A percentile compares a stretch with the other conserved stretches of the same genome.
Conservation (phyloP, 2,888 invertebrate genomes). For the Malthinus flaveolus region DNA sequence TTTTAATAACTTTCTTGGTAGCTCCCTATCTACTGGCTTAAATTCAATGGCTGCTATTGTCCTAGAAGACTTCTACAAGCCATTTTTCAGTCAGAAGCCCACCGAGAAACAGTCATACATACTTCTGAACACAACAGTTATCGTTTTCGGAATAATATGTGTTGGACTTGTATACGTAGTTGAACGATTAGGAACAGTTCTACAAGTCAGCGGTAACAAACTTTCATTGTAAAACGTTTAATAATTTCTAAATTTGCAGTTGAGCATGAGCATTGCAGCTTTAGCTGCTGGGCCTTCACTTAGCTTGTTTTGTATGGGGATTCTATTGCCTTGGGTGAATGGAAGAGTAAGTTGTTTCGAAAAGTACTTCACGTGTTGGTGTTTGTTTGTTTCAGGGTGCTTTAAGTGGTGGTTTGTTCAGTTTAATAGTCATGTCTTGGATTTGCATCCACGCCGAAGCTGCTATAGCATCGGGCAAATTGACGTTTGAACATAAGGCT, state of each 20-base stretch:
- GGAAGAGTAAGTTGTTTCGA: constrained; percentile 53
- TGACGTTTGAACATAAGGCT: constrained; percentile 67
- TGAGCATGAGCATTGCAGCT: constrained; percentile 65
- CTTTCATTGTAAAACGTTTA: neutral
- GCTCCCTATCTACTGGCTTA: no score
- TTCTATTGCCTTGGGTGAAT: constrained; percentile 68
- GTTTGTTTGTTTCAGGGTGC: constrained; percentile 60
- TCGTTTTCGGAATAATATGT: constrained; percentile 65
- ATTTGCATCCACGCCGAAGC: constrained; percentile 69
- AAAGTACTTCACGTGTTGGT: neutral
- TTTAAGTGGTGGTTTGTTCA: constrained; percentile 66
- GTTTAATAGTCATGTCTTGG: constrained; percentile 67
- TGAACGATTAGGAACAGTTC: constrained; percentile 68
- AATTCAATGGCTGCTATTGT: constrained; percentile 43
- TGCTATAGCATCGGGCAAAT: constrained; percentile 64
- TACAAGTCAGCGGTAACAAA: constrained; percentile 58
- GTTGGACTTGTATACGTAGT: constrained; percentile 65
- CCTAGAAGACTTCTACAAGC: constrained; percentile 72
- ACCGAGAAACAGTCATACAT: constrained; percentile 61
- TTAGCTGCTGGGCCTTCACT: constrained; percentile 69
- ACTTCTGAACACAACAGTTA: constrained; percentile 67
- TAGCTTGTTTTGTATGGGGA: constrained; percentile 69
- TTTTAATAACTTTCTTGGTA: no score
- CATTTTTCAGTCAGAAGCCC: constrained; percentile 57
- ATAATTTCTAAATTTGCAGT: constrained; percentile 42